phyloP scores from a whole-genome alignment of 1,140 invertebrate genomes.

The Bicyclus anynana region DNA sequence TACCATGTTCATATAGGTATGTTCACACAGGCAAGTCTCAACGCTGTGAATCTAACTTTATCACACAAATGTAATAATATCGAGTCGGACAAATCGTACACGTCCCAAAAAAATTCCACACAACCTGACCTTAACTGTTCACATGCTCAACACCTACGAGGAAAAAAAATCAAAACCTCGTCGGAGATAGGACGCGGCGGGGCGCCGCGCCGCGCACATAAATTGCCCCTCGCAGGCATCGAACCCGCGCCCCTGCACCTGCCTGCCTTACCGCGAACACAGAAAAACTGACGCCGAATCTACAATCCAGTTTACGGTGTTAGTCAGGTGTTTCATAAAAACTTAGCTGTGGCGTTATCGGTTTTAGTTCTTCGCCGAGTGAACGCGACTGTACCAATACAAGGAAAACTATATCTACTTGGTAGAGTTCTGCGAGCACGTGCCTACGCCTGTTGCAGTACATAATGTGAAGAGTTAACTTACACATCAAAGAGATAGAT shows the following conservation, averaged over 20 bases:
- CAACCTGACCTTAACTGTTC: constrained; percentile 18
- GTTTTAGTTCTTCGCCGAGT: too few relatives aligned
- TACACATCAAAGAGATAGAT: too few relatives aligned
- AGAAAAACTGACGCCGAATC: constrained; percentile 13
- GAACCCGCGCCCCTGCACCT: constrained; percentile 19
- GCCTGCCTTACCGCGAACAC: constrained; percentile 19
- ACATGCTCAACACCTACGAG: constrained; percentile 24
- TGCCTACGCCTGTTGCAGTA: too few relatives aligned
- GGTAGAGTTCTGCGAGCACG: too few relatives aligned
- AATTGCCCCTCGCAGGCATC: constrained; percentile 25
- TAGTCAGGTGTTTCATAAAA: not conserved
- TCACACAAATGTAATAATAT: not conserved
- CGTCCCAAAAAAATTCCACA: not conserved
- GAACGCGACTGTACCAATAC: too few relatives aligned
- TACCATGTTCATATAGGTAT: too few relatives aligned
- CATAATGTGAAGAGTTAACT: too few relatives aligned
- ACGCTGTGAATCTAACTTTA: too few relatives aligned
- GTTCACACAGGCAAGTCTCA: too few relatives aligned
- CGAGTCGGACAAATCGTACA: not conserved
- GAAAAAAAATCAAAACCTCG: constrained; percentile 10
- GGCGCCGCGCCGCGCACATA: constrained; percentile 18
- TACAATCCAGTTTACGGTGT: constrained; percentile 1
- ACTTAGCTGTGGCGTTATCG: not conserved
- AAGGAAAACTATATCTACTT: too few relatives aligned
- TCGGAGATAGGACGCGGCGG: constrained; percentile 12